phyloP scores from a whole-genome alignment of 2,113 vertebrate genomes.

The Psophia crepitans region DNA sequence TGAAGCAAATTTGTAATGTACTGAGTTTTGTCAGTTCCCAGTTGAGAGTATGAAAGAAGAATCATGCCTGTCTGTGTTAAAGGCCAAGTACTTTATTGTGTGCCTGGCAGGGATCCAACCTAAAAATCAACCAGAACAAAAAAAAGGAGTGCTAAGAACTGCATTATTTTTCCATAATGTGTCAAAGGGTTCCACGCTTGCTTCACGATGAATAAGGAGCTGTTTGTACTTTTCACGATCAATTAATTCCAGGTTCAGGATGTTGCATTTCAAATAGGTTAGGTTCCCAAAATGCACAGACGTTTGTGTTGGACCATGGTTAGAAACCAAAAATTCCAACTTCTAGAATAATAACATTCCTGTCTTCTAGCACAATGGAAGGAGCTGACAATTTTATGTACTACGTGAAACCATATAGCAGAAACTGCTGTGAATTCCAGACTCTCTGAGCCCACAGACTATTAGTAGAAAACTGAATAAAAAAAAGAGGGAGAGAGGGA shows the following conservation, averaged over 20 bases:
- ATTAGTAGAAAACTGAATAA: constrained; percentile 32
- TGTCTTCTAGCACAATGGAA: constrained; percentile 76
- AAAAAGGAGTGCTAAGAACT: constrained; percentile 64
- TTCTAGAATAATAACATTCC: constrained; percentile 79
- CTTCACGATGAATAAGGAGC: constrained; percentile 65
- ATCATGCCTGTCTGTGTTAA: constrained; percentile 57
- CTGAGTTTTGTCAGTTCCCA: constrained; percentile 59
- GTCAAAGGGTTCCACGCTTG: constrained; percentile 63
- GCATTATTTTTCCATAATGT: constrained; percentile 77
- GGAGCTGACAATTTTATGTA: constrained; percentile 77
- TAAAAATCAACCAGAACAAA: constrained; percentile 66
- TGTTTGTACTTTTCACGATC: constrained; percentile 76
- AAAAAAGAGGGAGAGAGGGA: neutral
- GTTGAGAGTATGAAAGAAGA: constrained; percentile 49
- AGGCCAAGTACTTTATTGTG: constrained; percentile 70
- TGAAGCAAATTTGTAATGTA: constrained; percentile 32
- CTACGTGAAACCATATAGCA: constrained; percentile 67
- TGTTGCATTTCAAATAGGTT: constrained; percentile 72
- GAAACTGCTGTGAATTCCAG: constrained; percentile 72
- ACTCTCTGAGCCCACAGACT: constrained; percentile 48
- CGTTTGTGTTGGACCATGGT: constrained; percentile 75
- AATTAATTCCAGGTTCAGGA: constrained; percentile 77
- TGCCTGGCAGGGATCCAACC: constrained; percentile 68
- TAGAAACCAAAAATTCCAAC: constrained; percentile 75
- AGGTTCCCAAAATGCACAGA: constrained; percentile 70